Evolutionary conservation across 2,888 invertebrate genomes (phyloP).

Genomic region (Hypolimnas misippus): DNA sequence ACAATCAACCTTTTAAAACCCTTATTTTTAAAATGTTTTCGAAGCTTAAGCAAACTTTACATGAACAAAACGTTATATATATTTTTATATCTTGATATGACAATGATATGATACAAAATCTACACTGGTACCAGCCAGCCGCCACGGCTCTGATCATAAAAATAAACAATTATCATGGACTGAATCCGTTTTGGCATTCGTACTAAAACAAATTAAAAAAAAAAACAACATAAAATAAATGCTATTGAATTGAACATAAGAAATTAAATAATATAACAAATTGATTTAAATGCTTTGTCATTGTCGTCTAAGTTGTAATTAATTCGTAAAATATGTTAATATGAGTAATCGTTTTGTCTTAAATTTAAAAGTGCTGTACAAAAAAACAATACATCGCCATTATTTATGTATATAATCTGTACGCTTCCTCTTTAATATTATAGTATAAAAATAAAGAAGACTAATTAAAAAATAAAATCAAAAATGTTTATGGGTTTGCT

Average conservation of each 20-base stretch:
- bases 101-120: constrained; percentile 83
- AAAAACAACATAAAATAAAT: not conserved
- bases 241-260: no score
- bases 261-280: not conserved
- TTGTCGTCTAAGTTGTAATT: not conserved
- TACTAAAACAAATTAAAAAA: not conserved
- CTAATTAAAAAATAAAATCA: no score
- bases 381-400: no score
- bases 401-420: no score
- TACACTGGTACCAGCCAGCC: constrained; percentile 76
- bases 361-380: no score
- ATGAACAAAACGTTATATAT: constrained; percentile 55
- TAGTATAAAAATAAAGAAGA: no score
- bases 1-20: constrained; percentile 4
- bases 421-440: no score
- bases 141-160: constrained; percentile 53
- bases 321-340: not conserved
- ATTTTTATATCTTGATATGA: constrained; percentile 74
- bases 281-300: not conserved
- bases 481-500: not conserved
- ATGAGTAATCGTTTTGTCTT: no score
- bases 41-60: constrained; percentile 51
- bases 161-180: constrained; percentile 29
- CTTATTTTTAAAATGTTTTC: constrained; percentile 26
- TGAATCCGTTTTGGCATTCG: not conserved